Conservation (phyloP, 92 coral and sea anemone species). For the Porites rus region DNA sequence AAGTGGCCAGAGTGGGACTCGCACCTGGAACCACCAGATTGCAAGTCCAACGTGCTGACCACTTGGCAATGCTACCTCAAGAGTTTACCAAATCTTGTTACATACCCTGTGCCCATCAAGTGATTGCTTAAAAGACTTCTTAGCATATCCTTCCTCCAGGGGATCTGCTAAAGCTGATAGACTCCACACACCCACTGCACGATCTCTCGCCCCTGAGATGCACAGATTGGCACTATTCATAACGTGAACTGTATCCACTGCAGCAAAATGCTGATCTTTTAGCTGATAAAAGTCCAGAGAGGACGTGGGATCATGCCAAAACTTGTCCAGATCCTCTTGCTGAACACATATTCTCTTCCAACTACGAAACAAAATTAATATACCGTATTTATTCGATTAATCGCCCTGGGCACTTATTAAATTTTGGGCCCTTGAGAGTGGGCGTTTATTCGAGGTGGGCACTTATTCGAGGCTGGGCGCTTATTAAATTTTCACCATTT, state of each 20-base stretch:
- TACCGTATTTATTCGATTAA: no score
- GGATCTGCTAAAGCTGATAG: conserved; percentile 55
- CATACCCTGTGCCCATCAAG: conserved; percentile 90
- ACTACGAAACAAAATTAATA: conserved; percentile 24
- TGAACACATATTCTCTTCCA: conserved; percentile 92
- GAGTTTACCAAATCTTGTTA: background rate
- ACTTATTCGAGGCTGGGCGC: no score
- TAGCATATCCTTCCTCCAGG: conserved; percentile 57
- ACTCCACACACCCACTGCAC: conserved; percentile 80
- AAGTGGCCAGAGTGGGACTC: no score
- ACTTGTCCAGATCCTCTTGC: conserved; percentile 88
- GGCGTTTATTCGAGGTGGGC: no score
- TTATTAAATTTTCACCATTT: no score
- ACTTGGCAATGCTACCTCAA: background rate
- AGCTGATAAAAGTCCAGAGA: conserved; percentile 75
- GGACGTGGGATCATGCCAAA: conserved; percentile 70
- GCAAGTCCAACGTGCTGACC: no score
- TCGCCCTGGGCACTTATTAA: no score
- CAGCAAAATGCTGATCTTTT: conserved; percentile 80
- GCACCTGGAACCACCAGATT: no score
- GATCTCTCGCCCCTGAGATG: conserved; percentile 87
- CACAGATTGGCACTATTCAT: conserved; percentile 80
- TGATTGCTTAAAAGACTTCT: conserved; percentile 71
- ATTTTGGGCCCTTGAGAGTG: no score
- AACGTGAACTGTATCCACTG: conserved; percentile 87